phyloP scores from a whole-genome alignment of 2,888 invertebrate species.

The Hypomecis atomaria region DNA sequence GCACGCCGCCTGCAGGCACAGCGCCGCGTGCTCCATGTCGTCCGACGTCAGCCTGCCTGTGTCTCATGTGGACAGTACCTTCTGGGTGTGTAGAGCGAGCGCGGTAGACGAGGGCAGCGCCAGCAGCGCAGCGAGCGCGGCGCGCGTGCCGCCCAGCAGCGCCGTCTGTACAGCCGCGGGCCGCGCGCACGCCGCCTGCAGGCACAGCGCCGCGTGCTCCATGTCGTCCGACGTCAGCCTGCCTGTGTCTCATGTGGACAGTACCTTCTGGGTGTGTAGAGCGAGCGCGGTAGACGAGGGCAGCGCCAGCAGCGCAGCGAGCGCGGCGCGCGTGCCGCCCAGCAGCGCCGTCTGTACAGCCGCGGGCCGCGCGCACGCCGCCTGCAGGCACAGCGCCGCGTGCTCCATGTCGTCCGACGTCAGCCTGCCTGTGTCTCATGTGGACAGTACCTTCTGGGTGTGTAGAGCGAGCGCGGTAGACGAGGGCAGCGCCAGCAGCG shows the following conservation, averaged over 20 bases:
- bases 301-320: conserved; percentile 86
- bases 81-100: background rate
- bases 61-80: too few relatives aligned
- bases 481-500: conserved; percentile 82
- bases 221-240: conserved; percentile 97
- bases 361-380: conserved; percentile 60
- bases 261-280: background rate
- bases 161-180: conserved; percentile 61
- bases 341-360: conserved; percentile 82
- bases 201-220: conserved; percentile 94
- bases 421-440: too few relatives aligned
- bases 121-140: conserved; percentile 85
- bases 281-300: background rate
- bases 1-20: too few relatives aligned
- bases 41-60: too few relatives aligned
- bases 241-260: too few relatives aligned
- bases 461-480: background rate
- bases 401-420: too few relatives aligned
- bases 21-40: conserved; percentile 64
- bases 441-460: background rate
- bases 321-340: conserved; percentile 86
- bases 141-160: conserved; percentile 90
- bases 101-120: conserved; percentile 54
- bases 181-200: conserved; percentile 89
- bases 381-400: conserved; percentile 64